Base-by-base conservation (phyloP, 2,888 invertebrate genomes). In the Clivina fossor region DNA sequence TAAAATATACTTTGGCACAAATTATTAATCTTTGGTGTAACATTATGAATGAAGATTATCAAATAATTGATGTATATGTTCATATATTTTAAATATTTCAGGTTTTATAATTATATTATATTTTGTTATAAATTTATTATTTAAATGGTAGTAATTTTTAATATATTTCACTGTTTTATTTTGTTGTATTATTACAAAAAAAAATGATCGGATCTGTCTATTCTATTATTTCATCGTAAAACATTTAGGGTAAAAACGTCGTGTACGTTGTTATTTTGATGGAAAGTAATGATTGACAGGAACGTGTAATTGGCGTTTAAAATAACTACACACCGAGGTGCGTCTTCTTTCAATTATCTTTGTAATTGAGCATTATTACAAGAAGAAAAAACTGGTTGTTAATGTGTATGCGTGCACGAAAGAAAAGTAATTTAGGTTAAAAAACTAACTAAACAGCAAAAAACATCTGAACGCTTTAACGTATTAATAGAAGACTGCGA, bases 291-390 rank as follows among this genome's bases (percentile, higher is more conserved):
- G 43, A 51, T 51, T 51, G 51, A 50, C 30, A 43, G 41, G 41
- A 15, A 20, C 32, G 11, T 22, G 24, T 51, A 51, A 51, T 51
- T 41, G 51, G 30, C 20, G 41, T 30, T 50, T 50, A 30, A 50
- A 41, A 50, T 50, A 50, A 50, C 48, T 48, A 50, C 19, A 32
- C 41, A 32, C 40, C 19, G 50, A 50, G 51, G 51, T 51, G 51
- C 51, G 51, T 51, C 51, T 41, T 51, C 33, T 51, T 51, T 51
- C 51, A 51, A 51, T 51, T 51, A 51, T 51, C 51, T 24, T 32
- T 26, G 41, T 51, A 32, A 51, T 51, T 51, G 51, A 43, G 41
- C 43, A 50, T 50, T 50, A 50, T 32, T 50, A 50, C 32, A 20
- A 3, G 5, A 22, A 22, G 37, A 41, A 50, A 18, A 41, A 51